Evolutionary conservation across 2,797 vertebrate species (phyloP).

Genomic region (Manis crassicaudata): DNA sequence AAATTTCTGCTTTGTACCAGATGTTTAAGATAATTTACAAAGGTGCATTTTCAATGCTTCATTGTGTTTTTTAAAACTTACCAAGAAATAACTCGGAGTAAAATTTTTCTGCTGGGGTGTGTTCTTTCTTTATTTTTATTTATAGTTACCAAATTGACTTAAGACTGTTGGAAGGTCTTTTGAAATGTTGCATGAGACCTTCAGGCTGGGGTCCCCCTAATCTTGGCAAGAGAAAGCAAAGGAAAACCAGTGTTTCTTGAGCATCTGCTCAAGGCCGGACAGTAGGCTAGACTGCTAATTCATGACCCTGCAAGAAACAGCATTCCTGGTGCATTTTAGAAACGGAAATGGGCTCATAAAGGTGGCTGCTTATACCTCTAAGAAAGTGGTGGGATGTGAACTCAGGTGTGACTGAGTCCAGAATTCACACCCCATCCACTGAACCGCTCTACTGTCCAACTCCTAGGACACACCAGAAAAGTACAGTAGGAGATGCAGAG

Average conservation of each 20-base stretch:
- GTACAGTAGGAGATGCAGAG: neutral
- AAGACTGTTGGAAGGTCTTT: neutral
- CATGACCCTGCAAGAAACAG: neutral
- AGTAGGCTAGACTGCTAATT: neutral
- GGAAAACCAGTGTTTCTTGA: neutral
- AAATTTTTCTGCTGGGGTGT: conserved; percentile 55
- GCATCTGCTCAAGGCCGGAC: neutral
- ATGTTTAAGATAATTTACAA: conserved; percentile 38
- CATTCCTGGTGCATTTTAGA: neutral
- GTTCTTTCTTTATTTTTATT: neutral
- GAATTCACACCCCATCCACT: neutral
- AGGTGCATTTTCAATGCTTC: neutral
- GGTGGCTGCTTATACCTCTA: neutral
- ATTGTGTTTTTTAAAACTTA: conserved; percentile 47
- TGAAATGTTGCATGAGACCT: neutral
- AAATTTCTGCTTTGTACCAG: neutral
- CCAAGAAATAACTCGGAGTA: conserved; percentile 46
- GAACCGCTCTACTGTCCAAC: neutral
- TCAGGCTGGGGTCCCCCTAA: neutral
- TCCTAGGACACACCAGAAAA: neutral
- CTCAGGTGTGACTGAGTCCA: neutral
- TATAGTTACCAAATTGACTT: neutral
- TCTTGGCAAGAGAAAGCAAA: neutral
- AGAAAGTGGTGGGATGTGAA: neutral
- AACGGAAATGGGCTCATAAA: neutral